A percentile compares a stretch with the other conserved stretches of the same genome.
These are phyloP conservation scores for Coelopa frigida DNA, from an alignment of 1,140 invertebrate genomes.

Conservation along the genomic window DNA sequence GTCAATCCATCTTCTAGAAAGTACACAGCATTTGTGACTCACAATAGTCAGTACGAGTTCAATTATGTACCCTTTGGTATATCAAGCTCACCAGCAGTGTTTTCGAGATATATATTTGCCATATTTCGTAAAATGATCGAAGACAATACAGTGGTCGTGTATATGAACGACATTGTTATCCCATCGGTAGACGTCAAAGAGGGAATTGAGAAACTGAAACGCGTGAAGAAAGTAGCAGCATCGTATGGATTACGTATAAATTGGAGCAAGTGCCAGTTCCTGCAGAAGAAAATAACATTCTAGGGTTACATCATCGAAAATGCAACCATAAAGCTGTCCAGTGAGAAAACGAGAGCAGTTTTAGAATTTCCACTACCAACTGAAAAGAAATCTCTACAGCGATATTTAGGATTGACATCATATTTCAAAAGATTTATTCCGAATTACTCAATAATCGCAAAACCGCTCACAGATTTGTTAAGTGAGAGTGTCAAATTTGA, in stretches of 20 bases:
- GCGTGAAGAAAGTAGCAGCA: conserved; percentile 34
- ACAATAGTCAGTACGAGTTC: conserved; percentile 42
- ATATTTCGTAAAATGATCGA: conserved; percentile 17
- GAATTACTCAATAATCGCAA: too few species aligned
- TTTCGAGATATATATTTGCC: conserved; percentile 14
- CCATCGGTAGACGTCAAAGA: conserved; percentile 31
- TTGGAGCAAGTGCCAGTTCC: too few species aligned
- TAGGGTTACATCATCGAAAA: too few species aligned
- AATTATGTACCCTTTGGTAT: conserved; percentile 18
- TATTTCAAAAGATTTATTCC: too few species aligned
- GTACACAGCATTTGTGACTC: conserved; percentile 40
- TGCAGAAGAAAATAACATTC: too few species aligned
- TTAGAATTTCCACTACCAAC: too few species aligned
- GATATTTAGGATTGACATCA: too few species aligned
- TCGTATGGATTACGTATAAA: conserved; percentile 44
- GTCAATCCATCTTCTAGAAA: conserved; percentile 19
- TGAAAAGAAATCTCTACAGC: too few species aligned
- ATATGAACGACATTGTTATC: conserved; percentile 49
- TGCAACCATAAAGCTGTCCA: too few species aligned
- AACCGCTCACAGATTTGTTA: too few species aligned
- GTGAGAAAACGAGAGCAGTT: too few species aligned
- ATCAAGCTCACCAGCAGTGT: conserved; percentile 13
- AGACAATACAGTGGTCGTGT: conserved; percentile 17
- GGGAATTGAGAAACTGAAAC: conserved; percentile 35
- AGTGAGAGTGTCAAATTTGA: too few species aligned